phyloP scores from a whole-genome alignment of 2,888 invertebrate species.

The Eutolmus rufibarbis region DNA sequence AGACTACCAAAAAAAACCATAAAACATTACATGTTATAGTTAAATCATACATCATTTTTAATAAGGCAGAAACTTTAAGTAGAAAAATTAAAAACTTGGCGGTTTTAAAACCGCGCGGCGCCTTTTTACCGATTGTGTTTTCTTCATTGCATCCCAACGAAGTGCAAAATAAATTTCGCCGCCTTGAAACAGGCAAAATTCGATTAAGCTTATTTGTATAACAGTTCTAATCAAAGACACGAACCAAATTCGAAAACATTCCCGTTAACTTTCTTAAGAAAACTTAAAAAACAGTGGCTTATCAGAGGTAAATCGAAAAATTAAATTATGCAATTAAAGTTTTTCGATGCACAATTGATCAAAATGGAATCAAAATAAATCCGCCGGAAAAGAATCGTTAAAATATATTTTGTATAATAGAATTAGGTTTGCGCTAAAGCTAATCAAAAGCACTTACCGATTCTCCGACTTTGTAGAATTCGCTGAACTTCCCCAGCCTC shows the following conservation, averaged over 20 bases:
- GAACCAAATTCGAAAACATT: not conserved
- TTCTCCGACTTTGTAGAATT: conserved; percentile 62
- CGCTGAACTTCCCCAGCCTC: conserved; percentile 76
- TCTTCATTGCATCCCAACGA: not conserved
- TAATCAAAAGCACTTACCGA: conserved; percentile 22
- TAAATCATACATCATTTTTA: no score
- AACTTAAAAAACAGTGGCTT: not conserved
- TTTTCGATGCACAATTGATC: not conserved
- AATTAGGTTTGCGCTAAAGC: not conserved
- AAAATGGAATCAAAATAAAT: not conserved
- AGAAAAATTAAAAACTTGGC: no score
- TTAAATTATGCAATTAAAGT: not conserved
- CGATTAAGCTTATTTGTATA: not conserved
- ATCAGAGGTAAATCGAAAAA: not conserved
- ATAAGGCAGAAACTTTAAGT: no score
- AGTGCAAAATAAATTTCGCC: not conserved
- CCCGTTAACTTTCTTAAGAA: not conserved
- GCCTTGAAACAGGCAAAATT: not conserved
- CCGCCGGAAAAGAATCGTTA: not conserved
- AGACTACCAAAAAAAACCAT: no score
- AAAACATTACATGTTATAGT: no score
- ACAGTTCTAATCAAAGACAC: not conserved
- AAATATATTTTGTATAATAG: not conserved
- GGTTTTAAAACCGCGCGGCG: no score
- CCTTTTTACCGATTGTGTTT: no score